phyloP scores from a whole-genome alignment of 2,797 vertebrate genomes.

The Numenius phaeopus region DNA sequence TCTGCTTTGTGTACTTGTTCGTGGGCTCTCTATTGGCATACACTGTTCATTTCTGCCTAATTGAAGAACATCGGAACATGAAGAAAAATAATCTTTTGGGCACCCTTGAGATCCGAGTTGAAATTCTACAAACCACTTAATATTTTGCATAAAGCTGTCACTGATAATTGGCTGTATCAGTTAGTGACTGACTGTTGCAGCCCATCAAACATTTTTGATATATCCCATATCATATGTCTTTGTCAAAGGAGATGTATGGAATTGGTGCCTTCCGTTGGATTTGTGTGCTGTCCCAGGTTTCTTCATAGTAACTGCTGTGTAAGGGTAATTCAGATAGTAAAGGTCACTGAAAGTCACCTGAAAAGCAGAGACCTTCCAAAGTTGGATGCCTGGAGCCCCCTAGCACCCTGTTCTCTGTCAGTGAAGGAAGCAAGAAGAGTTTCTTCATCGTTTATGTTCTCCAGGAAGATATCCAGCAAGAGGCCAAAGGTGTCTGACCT shows the following conservation, averaged over 20 bases:
- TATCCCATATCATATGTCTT: background rate
- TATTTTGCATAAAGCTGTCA: background rate
- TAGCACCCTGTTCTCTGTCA: rapidly evolving
- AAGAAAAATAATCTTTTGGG: background rate
- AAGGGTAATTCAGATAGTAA: background rate
- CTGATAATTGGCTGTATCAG: background rate
- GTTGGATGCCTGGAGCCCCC: background rate
- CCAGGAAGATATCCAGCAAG: background rate
- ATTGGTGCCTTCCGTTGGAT: background rate
- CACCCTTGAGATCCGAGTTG: background rate
- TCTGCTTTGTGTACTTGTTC: background rate
- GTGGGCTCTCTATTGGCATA: background rate
- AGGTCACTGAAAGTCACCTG: background rate
- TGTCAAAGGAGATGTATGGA: background rate
- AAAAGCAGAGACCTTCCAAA: background rate
- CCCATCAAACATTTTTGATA: background rate
- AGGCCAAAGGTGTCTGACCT: background rate
- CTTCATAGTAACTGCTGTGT: background rate
- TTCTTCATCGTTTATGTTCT: background rate
- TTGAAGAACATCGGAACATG: background rate
- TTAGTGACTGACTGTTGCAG: background rate
- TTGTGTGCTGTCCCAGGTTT: background rate
- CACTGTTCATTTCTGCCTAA: background rate
- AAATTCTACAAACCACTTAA: background rate
- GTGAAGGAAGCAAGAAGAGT: background rate